A percentile compares a stretch with the other conserved stretches of the same genome.
These are phyloP conservation scores for Lordiphosa clarofinis DNA, from an alignment of 1,140 invertebrate genomes.

Conservation along the genomic window DNA sequence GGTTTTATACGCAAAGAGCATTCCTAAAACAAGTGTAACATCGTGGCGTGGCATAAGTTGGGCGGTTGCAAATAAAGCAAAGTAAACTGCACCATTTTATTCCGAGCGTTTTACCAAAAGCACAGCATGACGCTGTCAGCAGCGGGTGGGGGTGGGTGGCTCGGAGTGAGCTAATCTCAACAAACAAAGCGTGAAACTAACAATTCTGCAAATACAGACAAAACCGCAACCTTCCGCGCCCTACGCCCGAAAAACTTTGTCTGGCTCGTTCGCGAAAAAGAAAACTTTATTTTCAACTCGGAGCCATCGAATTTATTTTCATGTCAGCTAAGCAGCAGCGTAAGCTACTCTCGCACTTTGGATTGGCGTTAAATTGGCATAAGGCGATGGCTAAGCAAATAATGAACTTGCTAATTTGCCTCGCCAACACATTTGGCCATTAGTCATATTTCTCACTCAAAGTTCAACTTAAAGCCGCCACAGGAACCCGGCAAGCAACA, in stretches of 20 bases:
- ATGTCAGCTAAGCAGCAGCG: constrained; percentile 36
- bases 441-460: constrained; percentile 37
- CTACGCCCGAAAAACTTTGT: constrained; percentile 26
- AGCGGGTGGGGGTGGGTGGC: background rate
- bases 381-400: constrained; percentile 51
- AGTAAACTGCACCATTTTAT: constrained; percentile 68
- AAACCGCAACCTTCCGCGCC: constrained; percentile 36
- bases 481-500: constrained; percentile 23
- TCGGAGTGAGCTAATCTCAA: constrained; percentile 58
- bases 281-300: constrained; percentile 74
- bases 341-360: constrained; percentile 27
- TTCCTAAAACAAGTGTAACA: constrained; percentile 37
- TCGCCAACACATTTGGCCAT: constrained; percentile 26
- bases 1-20: constrained; percentile 12
- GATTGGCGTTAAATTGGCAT: constrained; percentile 56
- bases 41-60: constrained; percentile 49
- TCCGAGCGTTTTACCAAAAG: constrained; percentile 44
- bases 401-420: constrained; percentile 65
- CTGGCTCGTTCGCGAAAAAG: constrained; percentile 45
- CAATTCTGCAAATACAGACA: constrained; percentile 76
- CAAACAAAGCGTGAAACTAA: constrained; percentile 78
- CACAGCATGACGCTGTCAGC: constrained; percentile 24
- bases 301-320: constrained; percentile 72
- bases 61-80: constrained; percentile 58
- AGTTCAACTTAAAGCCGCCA: constrained; percentile 27